Conservation (phyloP, 2,797 vertebrate species). For the Manis javanica region DNA sequence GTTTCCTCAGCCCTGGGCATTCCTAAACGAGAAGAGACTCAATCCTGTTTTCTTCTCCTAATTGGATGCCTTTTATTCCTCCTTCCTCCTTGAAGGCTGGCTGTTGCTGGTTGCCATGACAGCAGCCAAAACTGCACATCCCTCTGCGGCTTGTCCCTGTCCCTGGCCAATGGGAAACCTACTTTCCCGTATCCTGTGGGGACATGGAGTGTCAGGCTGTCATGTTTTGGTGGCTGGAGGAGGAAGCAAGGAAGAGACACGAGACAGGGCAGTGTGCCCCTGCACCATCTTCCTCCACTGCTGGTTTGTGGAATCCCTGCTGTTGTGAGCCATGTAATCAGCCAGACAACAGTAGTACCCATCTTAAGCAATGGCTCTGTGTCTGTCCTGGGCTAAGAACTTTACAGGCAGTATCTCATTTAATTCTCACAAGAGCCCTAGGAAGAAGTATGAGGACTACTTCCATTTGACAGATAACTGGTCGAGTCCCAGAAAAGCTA, state of each 20-base stretch:
- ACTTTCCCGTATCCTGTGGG: background rate
- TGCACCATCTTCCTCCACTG: fast-evolving
- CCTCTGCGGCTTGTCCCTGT: conserved; percentile 24
- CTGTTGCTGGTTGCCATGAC: conserved; percentile 69
- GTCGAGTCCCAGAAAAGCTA: background rate
- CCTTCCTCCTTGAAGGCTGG: conserved; percentile 76
- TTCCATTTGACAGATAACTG: background rate
- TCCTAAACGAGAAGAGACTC: conserved; percentile 33
- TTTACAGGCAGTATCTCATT: background rate
- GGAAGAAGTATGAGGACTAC: background rate
- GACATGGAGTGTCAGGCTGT: background rate
- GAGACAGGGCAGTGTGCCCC: background rate
- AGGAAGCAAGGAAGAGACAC: background rate
- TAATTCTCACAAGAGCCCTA: background rate
- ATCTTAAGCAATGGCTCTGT: fast-evolving
- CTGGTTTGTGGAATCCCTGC: background rate
- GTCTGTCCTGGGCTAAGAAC: background rate
- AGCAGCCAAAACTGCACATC: conserved; percentile 66
- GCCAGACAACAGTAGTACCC: background rate
- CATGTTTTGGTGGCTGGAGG: conserved; percentile 16
- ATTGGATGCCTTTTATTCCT: conserved; percentile 75
- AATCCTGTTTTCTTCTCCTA: conserved; percentile 65
- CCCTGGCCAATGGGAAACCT: conserved; percentile 60
- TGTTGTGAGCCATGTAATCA: background rate
- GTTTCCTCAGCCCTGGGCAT: conserved; percentile 34